Base-by-base conservation (phyloP, 2,797 vertebrate genomes). In the Danio kyathit region DNA sequence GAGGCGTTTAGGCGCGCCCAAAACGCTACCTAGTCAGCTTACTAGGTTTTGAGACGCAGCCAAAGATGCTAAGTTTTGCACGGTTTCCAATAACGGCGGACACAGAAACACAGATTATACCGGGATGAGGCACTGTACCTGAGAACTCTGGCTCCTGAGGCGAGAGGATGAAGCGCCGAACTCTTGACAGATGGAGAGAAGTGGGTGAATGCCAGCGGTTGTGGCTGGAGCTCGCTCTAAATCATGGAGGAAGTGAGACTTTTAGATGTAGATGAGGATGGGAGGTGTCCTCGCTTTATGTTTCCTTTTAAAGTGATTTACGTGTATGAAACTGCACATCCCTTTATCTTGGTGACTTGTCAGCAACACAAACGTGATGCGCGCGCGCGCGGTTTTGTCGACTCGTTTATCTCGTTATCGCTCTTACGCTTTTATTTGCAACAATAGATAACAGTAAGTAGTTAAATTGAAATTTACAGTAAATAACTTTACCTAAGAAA, bases 201-300 rank as follows among this genome's bases (percentile, higher is more conserved):
- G 83, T 21, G 65, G 74, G 80, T 81, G n/a, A 72, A 51, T 77
- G 87, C 75, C n/a, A n/a, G 81, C 46, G 83, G 86, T 79, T 86
- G 88, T 48, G 89, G 88, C 82, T 79, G 89, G 81, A 88, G 87
- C 84, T 89, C 82, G 80, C 70, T 88, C 80, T 13, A 85, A 85
- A 72, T 84, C 87, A 85, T 59, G 75, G 88, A 94, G 94, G 94
- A 94, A 95, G 93, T 94, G 91, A 93, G 87, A 89, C 59, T 88
- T 90, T 88, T 74, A 84, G 83, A 89, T 57, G 81, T 74, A 89
- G 87, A 87, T 93, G 91, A 90, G 91, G 91, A 90, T 92, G 89
- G 94, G 93, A 91, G 92, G 92, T 65, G 89, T 81, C 90, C 84
- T 56, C 84, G 61, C 87, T 73, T 86, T 84, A 82, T 59, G 71